Evolutionary conservation across 1,140 invertebrate species (phyloP).

Genomic region (Drosophila obscura): DNA sequence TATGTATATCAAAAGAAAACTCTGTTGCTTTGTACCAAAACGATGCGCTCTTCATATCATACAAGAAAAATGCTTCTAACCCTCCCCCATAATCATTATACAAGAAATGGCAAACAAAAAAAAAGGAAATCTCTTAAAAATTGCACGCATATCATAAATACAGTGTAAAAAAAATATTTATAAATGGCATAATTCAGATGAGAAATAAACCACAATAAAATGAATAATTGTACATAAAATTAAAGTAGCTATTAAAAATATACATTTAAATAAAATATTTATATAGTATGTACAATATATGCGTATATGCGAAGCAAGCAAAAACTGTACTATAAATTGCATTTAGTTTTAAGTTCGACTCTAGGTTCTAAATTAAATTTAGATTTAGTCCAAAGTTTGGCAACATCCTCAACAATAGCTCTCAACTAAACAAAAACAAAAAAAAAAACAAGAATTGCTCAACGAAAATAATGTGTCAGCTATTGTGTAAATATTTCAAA

Average conservation of each 20-base stretch:
- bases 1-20: slow-evolving; percentile 13
- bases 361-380: slow-evolving; percentile 72
- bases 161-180: slow-evolving; percentile 64
- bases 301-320: slow-evolving; percentile 52
- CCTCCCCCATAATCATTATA: slow-evolving; percentile 61
- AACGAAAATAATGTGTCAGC: slow-evolving; percentile 57
- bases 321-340: slow-evolving; percentile 78
- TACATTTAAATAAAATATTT: slow-evolving; percentile 76
- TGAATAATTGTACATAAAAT: slow-evolving; percentile 52
- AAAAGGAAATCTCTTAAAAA: slow-evolving; percentile 34
- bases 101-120: slow-evolving; percentile 5
- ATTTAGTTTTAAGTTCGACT: slow-evolving; percentile 63
- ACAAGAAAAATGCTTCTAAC: slow-evolving; percentile 61
- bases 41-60: slow-evolving; percentile 66
- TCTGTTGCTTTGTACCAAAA: slow-evolving; percentile 68
- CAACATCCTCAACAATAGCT: slow-evolving; percentile 54
- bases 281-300: slow-evolving; percentile 45
- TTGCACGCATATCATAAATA: slow-evolving; percentile 73
- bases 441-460: slow-evolving; percentile 49
- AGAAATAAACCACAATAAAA: slow-evolving; percentile 7
- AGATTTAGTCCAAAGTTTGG: slow-evolving; percentile 63
- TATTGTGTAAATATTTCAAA: slow-evolving; percentile 76
- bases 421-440: slow-evolving; percentile 32
- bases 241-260: slow-evolving; percentile 74
- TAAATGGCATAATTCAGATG: slow-evolving; percentile 34